phyloP scores from a whole-genome alignment of 1,140 invertebrate species.

The Calliphora vicina region DNA sequence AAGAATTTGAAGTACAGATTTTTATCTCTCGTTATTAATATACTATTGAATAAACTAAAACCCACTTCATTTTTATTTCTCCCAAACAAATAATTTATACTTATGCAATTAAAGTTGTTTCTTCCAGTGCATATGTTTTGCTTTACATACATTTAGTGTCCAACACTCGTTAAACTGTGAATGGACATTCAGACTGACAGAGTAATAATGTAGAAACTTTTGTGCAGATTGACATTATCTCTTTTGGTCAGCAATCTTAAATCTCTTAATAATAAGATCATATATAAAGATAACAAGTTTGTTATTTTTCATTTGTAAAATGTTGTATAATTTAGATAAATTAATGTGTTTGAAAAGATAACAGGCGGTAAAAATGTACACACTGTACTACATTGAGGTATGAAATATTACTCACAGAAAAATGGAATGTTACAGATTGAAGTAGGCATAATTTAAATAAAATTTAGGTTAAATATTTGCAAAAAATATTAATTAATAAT shows the following conservation, averaged over 20 bases:
- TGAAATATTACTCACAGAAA: background rate
- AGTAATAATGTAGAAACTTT: slow-evolving; percentile 30
- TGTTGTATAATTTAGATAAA: slow-evolving; percentile 33
- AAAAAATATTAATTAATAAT: background rate
- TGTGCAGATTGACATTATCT: slow-evolving; percentile 20
- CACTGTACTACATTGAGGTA: background rate
- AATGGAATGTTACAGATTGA: background rate
- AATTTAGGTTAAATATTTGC: background rate
- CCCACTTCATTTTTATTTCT: no score
- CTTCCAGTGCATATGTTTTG: background rate
- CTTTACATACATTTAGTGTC: slow-evolving; percentile 14
- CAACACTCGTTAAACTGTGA: slow-evolving; percentile 28
- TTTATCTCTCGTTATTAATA: no score
- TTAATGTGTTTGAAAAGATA: slow-evolving; percentile 16
- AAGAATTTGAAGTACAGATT: no score
- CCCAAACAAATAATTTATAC: no score
- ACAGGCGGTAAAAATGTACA: background rate
- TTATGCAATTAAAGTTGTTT: no score
- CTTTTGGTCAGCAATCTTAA: slow-evolving; percentile 19
- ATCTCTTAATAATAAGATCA: slow-evolving; percentile 35
- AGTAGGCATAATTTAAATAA: background rate
- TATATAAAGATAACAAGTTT: background rate
- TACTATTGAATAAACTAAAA: no score
- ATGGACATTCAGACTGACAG: slow-evolving; percentile 33
- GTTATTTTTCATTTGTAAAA: slow-evolving; percentile 22